Evolutionary conservation across 2,797 vertebrate species (phyloP).

Genomic region (Prionace glauca): DNA sequence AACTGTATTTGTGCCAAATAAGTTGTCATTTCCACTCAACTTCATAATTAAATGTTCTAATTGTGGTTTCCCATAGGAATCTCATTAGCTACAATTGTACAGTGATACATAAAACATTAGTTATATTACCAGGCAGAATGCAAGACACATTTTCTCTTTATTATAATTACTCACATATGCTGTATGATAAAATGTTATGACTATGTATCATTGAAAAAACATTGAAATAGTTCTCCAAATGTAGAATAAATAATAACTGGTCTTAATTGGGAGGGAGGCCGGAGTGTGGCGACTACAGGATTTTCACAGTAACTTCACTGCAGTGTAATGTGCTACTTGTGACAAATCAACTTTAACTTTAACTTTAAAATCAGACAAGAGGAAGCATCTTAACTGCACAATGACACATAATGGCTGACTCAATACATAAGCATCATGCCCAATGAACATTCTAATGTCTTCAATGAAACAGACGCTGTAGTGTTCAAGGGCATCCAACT

Average conservation of each 20-base stretch:
- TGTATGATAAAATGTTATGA: neutral
- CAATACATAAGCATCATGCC: too few species aligned
- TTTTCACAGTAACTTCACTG: too few species aligned
- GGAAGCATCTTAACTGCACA: neutral
- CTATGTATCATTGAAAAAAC: neutral
- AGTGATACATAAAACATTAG: conserved; percentile 32
- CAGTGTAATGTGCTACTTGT: too few species aligned
- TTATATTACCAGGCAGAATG: neutral
- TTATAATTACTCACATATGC: neutral
- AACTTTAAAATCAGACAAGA: neutral
- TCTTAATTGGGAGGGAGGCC: neutral
- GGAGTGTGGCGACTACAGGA: too few species aligned
- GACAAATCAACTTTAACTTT: too few species aligned
- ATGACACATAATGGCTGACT: neutral
- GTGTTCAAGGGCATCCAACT: neutral
- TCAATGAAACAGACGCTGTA: neutral
- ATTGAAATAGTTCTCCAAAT: neutral
- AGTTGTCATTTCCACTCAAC: conserved; percentile 29
- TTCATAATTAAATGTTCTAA: conserved; percentile 36
- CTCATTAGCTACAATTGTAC: neutral
- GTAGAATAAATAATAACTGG: neutral
- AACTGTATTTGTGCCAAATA: neutral
- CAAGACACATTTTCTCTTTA: neutral
- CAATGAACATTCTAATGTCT: neutral
- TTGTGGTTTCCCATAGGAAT: conserved; percentile 33